phyloP scores from a whole-genome alignment of 2,888 invertebrate species.

The Sesamia inferens region DNA sequence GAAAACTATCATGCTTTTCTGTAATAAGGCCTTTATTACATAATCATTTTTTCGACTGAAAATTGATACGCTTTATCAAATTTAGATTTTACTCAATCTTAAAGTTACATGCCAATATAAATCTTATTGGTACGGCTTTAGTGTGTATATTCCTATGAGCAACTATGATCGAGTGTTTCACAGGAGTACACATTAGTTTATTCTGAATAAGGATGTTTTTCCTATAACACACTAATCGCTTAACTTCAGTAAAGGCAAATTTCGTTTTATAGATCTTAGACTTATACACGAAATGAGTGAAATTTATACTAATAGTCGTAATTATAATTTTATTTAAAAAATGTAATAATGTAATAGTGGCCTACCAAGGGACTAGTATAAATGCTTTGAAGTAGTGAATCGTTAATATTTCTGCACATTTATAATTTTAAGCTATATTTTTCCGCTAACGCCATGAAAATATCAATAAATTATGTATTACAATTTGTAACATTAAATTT shows the following conservation, averaged over 20 bases:
- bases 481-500: no score
- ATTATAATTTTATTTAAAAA: background rate
- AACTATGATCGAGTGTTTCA: background rate
- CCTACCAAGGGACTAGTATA: background rate
- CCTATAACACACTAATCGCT: background rate
- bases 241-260: background rate
- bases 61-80: background rate
- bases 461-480: no score
- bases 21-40: conserved; percentile 3
- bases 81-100: background rate
- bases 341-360: background rate
- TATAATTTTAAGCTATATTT: no score
- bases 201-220: background rate
- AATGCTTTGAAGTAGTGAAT: background rate
- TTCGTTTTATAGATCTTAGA: background rate
- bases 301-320: background rate
- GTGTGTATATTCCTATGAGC: background rate
- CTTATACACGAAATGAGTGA: background rate
- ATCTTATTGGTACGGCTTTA: background rate
- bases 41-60: background rate
- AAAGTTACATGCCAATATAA: background rate
- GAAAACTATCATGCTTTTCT: background rate
- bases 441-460: no score
- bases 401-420: background rate
- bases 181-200: background rate